Conservation (phyloP, 1,140 invertebrate species). For the Papilio polyxenes region DNA sequence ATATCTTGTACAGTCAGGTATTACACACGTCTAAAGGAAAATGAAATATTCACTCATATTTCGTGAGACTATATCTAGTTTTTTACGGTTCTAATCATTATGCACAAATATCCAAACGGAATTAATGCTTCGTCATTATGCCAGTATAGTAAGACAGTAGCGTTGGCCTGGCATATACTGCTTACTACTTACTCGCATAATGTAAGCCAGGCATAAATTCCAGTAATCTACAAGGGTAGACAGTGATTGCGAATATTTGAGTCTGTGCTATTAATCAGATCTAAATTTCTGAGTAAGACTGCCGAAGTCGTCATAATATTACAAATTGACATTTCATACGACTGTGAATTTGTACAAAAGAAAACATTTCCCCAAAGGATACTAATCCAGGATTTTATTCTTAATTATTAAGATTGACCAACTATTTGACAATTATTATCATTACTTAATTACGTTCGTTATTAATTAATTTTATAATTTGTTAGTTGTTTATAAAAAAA, state of each 20-base stretch:
- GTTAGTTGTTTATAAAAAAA: background rate
- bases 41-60: background rate
- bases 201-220: no score
- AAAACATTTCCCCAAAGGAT: constrained; percentile 19
- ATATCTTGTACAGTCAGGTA: constrained; percentile 28
- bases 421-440: no score
- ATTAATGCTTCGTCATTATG: no score
- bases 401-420: background rate
- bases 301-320: no score
- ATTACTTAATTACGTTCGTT: constrained; percentile 15
- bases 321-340: no score
- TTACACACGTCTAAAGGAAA: constrained; percentile 1
- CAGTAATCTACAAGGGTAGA: no score
- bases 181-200: no score
- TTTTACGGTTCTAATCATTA: background rate
- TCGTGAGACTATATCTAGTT: background rate
- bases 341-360: no score
- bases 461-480: constrained; percentile 20
- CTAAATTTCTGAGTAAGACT: background rate
- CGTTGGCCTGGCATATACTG: no score
- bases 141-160: no score
- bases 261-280: no score
- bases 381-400: background rate
- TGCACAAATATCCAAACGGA: background rate
- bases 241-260: no score